Conservation (phyloP, 2,888 invertebrate genomes). For the Sylvicola cinctus region DNA sequence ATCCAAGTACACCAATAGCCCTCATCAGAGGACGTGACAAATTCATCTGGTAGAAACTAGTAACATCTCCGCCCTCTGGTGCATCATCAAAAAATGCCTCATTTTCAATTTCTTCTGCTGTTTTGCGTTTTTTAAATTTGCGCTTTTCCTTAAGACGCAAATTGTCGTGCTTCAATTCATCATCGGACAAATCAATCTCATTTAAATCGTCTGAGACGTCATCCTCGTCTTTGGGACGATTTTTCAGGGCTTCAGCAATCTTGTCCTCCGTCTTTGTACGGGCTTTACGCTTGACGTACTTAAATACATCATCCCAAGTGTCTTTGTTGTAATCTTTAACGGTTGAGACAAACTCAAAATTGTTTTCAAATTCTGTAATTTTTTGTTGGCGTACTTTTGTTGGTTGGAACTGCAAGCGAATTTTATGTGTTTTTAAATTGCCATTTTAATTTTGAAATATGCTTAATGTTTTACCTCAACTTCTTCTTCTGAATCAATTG, state of each 20-base stretch:
- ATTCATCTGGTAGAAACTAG: constrained; percentile 87
- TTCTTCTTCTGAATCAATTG: constrained; percentile 63
- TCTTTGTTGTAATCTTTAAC: constrained; percentile 63
- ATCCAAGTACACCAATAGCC: constrained; percentile 72
- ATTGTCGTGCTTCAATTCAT: constrained; percentile 52
- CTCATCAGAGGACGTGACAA: constrained; percentile 83
- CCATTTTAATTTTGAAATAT: neutral
- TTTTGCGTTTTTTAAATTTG: constrained; percentile 28
- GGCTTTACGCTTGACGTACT: constrained; percentile 59
- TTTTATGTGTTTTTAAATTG: constrained; percentile 7
- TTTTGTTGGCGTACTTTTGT: constrained; percentile 51
- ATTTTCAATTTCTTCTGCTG: constrained; percentile 26
- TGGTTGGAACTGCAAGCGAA: constrained; percentile 53
- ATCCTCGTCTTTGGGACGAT: constrained; percentile 30
- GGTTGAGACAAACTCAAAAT: constrained; percentile 60
- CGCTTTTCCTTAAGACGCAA: constrained; percentile 45
- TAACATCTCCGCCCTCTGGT: constrained; percentile 37
- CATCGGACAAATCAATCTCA: constrained; percentile 50
- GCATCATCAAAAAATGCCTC: constrained; percentile 43
- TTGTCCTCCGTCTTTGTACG: constrained; percentile 69
- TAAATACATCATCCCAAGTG: constrained; percentile 58
- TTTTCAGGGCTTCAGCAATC: constrained; percentile 39
- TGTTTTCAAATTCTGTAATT: constrained; percentile 56
- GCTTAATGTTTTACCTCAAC: constrained; percentile 37
- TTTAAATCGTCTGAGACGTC: constrained; percentile 11